phyloP scores from a whole-genome alignment of 92 coral and sea anemone genomes.

The Porites evermanni region DNA sequence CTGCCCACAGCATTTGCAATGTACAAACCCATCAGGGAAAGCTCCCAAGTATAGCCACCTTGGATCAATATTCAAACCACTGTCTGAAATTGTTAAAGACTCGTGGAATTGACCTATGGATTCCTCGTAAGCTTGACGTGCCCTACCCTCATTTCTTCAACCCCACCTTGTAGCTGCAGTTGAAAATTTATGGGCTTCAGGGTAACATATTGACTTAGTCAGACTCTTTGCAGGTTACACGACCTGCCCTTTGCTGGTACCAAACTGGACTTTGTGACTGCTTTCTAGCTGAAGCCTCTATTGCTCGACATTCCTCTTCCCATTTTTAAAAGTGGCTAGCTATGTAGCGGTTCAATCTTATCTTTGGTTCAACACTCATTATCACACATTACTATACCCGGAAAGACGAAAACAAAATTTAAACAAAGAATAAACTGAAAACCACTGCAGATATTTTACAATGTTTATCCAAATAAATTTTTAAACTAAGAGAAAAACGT shows the following conservation, averaged over 20 bases:
- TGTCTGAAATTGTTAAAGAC: slow-evolving; percentile 48
- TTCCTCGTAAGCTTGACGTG: slow-evolving; percentile 51
- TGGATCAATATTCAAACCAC: slow-evolving; percentile 57
- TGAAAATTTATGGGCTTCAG: slow-evolving; percentile 46
- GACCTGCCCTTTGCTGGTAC: slow-evolving; percentile 64
- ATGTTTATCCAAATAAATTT: background rate
- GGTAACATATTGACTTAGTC: slow-evolving; percentile 61
- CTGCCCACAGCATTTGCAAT: slow-evolving; percentile 55
- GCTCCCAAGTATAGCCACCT: slow-evolving; percentile 63
- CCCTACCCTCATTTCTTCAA: slow-evolving; percentile 40
- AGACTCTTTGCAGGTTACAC: slow-evolving; percentile 56
- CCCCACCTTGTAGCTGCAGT: slow-evolving; percentile 43
- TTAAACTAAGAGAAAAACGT: background rate
- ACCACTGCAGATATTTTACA: no score
- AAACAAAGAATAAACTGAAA: no score
- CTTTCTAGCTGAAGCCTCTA: slow-evolving; percentile 57
- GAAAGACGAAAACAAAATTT: no score
- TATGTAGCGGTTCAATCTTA: no score
- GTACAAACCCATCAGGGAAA: slow-evolving; percentile 63
- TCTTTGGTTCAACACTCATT: no score
- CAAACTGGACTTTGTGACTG: slow-evolving; percentile 59
- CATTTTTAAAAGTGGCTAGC: no score
- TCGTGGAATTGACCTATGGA: slow-evolving; percentile 44
- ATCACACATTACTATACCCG: no score
- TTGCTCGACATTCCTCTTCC: slow-evolving; percentile 24